Conservation (phyloP, 2,113 vertebrate species). For the Cichladusa arquata region DNA sequence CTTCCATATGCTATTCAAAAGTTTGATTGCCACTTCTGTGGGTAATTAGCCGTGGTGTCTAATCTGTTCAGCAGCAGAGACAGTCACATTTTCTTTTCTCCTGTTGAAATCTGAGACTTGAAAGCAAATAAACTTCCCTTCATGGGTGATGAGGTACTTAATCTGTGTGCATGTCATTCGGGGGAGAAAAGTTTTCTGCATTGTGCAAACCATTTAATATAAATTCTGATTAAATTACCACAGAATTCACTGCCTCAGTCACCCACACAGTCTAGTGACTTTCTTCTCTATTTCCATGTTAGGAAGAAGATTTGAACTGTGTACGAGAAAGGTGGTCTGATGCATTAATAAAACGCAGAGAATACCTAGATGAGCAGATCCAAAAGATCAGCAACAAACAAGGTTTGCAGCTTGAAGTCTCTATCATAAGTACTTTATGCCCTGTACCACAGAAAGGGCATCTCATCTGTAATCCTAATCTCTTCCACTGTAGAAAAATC, state of each 20-base stretch:
- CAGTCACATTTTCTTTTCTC: slow-evolving; percentile 51
- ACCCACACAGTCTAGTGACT: neutral
- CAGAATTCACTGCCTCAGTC: neutral
- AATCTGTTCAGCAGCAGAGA: neutral
- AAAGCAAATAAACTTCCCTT: slow-evolving; percentile 37
- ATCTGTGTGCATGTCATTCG: slow-evolving; percentile 17
- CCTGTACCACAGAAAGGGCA: neutral
- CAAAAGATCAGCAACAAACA: slow-evolving; percentile 96
- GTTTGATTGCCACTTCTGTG: slow-evolving; percentile 11
- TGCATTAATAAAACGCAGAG: slow-evolving; percentile 90
- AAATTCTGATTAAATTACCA: slow-evolving; percentile 19
- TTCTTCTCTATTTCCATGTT: neutral
- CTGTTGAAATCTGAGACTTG: neutral
- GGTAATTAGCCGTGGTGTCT: neutral
- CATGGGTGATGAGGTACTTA: slow-evolving; percentile 12
- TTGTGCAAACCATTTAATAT: slow-evolving; percentile 49
- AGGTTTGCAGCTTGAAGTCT: slow-evolving; percentile 69
- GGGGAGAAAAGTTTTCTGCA: slow-evolving; percentile 6
- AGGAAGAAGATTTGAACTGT: slow-evolving; percentile 97
- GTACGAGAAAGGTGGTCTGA: slow-evolving; percentile 95
- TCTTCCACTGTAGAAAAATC: slow-evolving; percentile 81
- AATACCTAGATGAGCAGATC: slow-evolving; percentile 96
- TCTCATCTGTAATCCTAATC: neutral
- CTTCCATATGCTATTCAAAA: neutral
- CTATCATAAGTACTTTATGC: neutral